Base-by-base conservation (phyloP, 2,797 vertebrate genomes). In the Cirrhinus mrigala region DNA sequence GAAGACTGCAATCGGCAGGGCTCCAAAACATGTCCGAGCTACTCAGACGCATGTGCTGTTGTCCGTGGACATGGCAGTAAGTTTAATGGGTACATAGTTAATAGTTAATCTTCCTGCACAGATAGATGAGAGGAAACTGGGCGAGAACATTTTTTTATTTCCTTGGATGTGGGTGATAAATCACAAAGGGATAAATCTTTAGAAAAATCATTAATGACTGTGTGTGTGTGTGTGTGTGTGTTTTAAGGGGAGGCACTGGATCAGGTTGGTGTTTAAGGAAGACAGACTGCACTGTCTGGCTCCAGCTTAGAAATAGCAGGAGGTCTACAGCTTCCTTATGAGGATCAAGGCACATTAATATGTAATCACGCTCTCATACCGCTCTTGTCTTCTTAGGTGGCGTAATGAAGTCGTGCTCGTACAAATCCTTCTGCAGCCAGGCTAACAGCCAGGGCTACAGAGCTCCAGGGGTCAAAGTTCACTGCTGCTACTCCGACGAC, bases 321-420 rank as follows among this genome's bases (percentile, higher is more conserved):
- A 88, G 84, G 85, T 88, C 62, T 56, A 10, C 58, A 54, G 46
- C 33, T 79, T 83, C 66, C 58, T 81, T 79, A 54, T 83, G 37
- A 70, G 46, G 75, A 70, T 79, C 70, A 70, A 83, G 79, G 52
- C 70, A 85, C 83, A 85, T 87, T 88, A 83, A 89, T 86, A 82
- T 62, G 52, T 66, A 60, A 88, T 66, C 81, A 81, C 6, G 10
- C 56, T 64, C 54, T 68, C 27, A 74, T 85, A 46, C 52, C 4
- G 3, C 20, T 87, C 64, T 58, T 85, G 68, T 89, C 80, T 81
- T 83, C 68, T 81, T 88, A 96, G 97, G 94, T 90, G 97, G 97
- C 0, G 94, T 98, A 77, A 97, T 97, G 95, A 98, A 98, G 94
- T 96, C 97, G 0, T 98, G 97, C 89, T 97, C 96, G 15, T 98